Evolutionary conservation across 2,797 vertebrate genomes (phyloP).

Genomic region (Hydrocynus forskahlii): DNA sequence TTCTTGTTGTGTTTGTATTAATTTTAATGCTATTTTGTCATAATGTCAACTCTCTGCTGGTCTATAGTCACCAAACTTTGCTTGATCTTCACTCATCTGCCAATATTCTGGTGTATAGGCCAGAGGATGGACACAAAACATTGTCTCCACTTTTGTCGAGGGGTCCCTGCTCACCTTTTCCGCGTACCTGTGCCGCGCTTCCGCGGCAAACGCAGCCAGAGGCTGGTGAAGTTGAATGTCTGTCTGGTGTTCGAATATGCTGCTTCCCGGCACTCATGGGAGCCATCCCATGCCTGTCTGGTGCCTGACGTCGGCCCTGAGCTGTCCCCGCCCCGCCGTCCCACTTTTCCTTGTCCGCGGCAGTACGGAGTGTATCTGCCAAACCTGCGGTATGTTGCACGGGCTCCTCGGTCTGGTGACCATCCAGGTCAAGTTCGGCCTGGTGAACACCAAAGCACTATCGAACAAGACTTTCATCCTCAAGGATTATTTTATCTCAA

Average conservation of each 20-base stretch:
- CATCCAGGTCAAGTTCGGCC: not conserved
- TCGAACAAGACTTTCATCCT: slow-evolving; percentile 6
- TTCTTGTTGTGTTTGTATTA: not conserved
- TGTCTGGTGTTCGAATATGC: not conserved
- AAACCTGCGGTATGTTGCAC: not conserved
- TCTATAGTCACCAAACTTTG: not conserved
- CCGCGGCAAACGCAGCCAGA: not conserved
- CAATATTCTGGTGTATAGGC: not conserved
- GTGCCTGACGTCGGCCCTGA: not conserved
- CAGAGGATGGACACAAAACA: not conserved
- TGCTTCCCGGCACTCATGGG: not conserved
- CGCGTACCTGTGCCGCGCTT: not conserved
- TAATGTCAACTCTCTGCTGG: not conserved
- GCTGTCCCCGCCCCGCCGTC: not conserved
- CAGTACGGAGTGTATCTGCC: not conserved
- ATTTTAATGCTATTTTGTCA: too few relatives aligned
- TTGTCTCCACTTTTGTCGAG: not conserved
- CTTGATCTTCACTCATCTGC: not conserved
- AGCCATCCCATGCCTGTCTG: not conserved
- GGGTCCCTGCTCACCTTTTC: not conserved
- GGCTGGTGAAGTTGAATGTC: not conserved
- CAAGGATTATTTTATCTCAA: not conserved
- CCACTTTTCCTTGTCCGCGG: not conserved
- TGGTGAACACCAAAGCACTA: too few relatives aligned
- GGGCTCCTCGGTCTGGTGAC: not conserved